Base-by-base conservation (phyloP, 2,797 vertebrate species). In the Columba guinea region DNA sequence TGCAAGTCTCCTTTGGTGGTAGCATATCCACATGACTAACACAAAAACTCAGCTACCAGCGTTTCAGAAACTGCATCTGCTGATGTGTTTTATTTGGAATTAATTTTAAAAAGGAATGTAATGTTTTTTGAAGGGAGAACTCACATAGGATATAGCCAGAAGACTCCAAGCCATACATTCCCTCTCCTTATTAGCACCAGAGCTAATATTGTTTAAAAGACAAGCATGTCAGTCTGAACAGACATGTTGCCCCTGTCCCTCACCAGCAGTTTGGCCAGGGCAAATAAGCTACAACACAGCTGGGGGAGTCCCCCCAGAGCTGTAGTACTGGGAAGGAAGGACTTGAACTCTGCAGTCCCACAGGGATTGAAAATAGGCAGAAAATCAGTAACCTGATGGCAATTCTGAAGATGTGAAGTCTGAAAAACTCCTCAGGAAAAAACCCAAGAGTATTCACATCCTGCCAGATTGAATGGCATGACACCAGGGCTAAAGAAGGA, bases 1-100 rank as follows among this genome's bases (percentile, higher is more conserved):
- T 91, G 84, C 92, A 87, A 91, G 73, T 80, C 84, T 87, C 62
- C 20, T 5, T 78, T 75, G 73, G 87, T 18, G 8, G 96, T 96
- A 96, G 92, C 92, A 39, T 18, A 93, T 55, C 65, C 91, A 74
- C 75, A 92, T 21, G 77, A 77, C 84, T 95, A 94, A 86, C 0
- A 2, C 0, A 1, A 79, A 94, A 94, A 67, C 48, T 81, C 75
- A 81, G 74, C 89, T 93, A 93, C 74, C 70, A 77, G 56, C 1
- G 2, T 32, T 83, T 79, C 44, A 79, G 80, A 79, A 80, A 77
- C 48, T 26, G 51, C 62, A 89, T 78, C 51, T 26, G 0, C 70
- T n/a, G 28, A 37, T 2, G 39, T 60, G 77, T 70, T 83, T 95
- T 86, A 41, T 84, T 92, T 87, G 63, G 75, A 93, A 90, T 92